These are phyloP conservation scores for Pelosia muscerda DNA, from an alignment of 2,888 invertebrate species.

Conservation along the genomic window DNA sequence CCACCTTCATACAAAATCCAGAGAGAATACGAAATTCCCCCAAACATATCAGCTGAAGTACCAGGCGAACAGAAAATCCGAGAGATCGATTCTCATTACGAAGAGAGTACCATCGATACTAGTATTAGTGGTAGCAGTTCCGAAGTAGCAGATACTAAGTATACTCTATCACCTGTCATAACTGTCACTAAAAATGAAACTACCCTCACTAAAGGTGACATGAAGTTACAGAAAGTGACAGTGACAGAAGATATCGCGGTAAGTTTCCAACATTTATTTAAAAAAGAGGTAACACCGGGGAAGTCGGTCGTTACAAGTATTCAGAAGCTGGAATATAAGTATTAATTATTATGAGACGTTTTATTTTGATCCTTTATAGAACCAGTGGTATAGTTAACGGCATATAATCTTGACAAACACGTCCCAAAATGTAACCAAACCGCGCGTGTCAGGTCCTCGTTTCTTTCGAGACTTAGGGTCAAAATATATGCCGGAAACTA, in stretches of 20 bases:
- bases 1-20: slow-evolving; percentile 52
- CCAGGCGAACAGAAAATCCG: slow-evolving; percentile 67
- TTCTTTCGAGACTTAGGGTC: too few species aligned
- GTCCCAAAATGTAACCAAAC: too few species aligned
- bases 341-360: slow-evolving; percentile 50
- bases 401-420: too few species aligned
- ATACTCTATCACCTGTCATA: slow-evolving; percentile 66
- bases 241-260: slow-evolving; percentile 76
- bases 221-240: slow-evolving; percentile 73
- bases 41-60: slow-evolving; percentile 68
- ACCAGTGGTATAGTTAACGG: too few species aligned
- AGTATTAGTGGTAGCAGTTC: slow-evolving; percentile 22
- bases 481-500: too few species aligned
- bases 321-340: slow-evolving; percentile 74
- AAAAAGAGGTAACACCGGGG: slow-evolving; percentile 67
- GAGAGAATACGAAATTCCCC: slow-evolving; percentile 56
- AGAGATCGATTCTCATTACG: slow-evolving; percentile 37
- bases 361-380: slow-evolving; percentile 39
- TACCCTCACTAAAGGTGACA: slow-evolving; percentile 67
- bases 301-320: slow-evolving; percentile 71
- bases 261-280: slow-evolving; percentile 76
- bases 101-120: slow-evolving; percentile 12
- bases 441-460: too few species aligned
- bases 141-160: slow-evolving; percentile 47
- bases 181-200: slow-evolving; percentile 72